These are phyloP conservation scores for Elmis aenea DNA, from an alignment of 2,888 invertebrate species.

Conservation along the genomic window DNA sequence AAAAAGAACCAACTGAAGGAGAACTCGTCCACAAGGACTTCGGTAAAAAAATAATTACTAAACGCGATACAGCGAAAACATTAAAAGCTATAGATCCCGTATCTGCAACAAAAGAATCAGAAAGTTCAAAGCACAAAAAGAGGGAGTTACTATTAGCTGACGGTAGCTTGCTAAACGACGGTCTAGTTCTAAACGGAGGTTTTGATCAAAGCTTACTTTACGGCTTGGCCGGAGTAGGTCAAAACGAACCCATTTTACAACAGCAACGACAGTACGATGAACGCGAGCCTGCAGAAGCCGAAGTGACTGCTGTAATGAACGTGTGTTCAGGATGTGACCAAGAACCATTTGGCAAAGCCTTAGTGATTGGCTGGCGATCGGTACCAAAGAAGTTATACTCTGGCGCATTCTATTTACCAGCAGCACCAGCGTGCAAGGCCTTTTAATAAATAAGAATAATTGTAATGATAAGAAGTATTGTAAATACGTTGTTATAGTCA, in stretches of 20 bases:
- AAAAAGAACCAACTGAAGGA: conserved; percentile 1
- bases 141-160: conserved; percentile 64
- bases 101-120: conserved; percentile 7
- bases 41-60: conserved; percentile 23
- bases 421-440: conserved; percentile 59
- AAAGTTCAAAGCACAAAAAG: conserved; percentile 54
- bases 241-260: conserved; percentile 55
- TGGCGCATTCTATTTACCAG: conserved; percentile 65
- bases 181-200: conserved; percentile 39
- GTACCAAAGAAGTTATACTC: conserved; percentile 69
- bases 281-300: conserved; percentile 77
- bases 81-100: conserved; percentile 1
- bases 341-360: conserved; percentile 76
- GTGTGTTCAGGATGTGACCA: conserved; percentile 69
- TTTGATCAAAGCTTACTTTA: conserved; percentile 53
- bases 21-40: conserved; percentile 15
- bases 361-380: conserved; percentile 72
- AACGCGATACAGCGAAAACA: background rate
- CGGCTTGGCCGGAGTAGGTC: conserved; percentile 68
- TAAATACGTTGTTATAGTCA: background rate
- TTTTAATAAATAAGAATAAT: too few species aligned
- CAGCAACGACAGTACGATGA: conserved; percentile 64
- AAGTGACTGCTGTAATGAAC: conserved; percentile 74
- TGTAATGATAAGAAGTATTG: too few species aligned
- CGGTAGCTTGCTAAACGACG: conserved; percentile 64